Conservation (phyloP, 1,140 invertebrate species). For the Pseudomyrmex concolor region DNA sequence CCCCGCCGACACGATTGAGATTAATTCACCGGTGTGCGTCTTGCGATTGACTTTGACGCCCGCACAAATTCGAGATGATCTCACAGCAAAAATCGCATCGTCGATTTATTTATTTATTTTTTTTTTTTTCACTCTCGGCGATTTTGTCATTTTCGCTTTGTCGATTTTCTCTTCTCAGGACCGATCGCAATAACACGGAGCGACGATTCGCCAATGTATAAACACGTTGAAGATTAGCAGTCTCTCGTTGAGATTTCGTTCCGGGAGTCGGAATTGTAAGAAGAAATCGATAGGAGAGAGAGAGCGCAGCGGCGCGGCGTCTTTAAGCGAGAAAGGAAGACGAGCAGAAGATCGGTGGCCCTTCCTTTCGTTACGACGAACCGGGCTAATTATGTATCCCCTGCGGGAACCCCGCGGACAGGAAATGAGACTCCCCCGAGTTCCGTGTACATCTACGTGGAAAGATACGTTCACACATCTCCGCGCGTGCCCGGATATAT, state of each 20-base stretch:
- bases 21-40: conserved; percentile 75
- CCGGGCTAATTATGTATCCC: conserved; percentile 84
- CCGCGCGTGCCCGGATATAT: not conserved
- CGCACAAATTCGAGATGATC: conserved; percentile 24
- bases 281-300: conserved; percentile 57
- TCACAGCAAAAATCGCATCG: conserved; percentile 7
- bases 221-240: too few species aligned
- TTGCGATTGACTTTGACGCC: conserved; percentile 55
- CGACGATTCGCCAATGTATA: not conserved
- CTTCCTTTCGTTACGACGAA: conserved; percentile 59
- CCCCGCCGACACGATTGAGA: conserved; percentile 76
- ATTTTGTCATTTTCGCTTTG: not conserved
- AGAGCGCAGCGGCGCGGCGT: not conserved
- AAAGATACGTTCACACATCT: conserved; percentile 25
- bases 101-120: too few species aligned
- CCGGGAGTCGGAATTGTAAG: conserved; percentile 52
- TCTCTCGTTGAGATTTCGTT: not conserved
- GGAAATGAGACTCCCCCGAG: conserved; percentile 84
- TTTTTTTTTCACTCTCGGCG: not conserved
- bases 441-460: conserved; percentile 58
- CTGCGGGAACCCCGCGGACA: conserved; percentile 84
- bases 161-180: not conserved
- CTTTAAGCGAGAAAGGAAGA: conserved; percentile 13
- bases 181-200: not conserved
- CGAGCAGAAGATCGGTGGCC: conserved; percentile 43